These are phyloP conservation scores for Anarrhichthys ocellatus DNA, from an alignment of 2,113 vertebrate species.

Conservation along the genomic window DNA sequence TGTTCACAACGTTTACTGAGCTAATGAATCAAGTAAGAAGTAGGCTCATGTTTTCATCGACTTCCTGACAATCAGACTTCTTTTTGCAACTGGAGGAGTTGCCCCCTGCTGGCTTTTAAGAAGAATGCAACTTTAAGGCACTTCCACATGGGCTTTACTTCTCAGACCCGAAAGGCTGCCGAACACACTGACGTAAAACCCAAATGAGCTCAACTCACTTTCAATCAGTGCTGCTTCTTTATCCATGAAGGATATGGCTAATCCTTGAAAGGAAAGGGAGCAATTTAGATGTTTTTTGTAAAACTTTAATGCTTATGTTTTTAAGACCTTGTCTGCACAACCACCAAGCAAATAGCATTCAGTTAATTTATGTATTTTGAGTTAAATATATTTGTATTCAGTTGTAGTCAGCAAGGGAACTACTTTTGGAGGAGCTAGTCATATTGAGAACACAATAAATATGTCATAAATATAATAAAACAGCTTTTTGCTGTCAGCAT, in stretches of 20 bases:
- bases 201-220: neutral
- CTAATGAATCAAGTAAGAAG: neutral
- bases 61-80: neutral
- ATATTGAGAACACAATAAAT: neutral
- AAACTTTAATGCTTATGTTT: neutral
- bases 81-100: neutral
- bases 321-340: neutral
- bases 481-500: neutral
- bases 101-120: too few species aligned
- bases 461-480: neutral
- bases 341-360: neutral
- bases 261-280: neutral
- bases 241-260: neutral
- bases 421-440: neutral
- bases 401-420: neutral
- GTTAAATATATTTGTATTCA: slow-evolving; percentile 2
- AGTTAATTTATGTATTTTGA: neutral
- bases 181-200: neutral
- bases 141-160: neutral
- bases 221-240: neutral
- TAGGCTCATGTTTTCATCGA: neutral
- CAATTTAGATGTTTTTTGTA: neutral
- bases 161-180: neutral
- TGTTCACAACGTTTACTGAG: neutral
- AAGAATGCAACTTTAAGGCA: too few species aligned